Evolutionary conservation across 2,888 invertebrate species (phyloP), one percentile per base, ranked within the genome.

Genomic region (Noctua pronuba): DNA sequence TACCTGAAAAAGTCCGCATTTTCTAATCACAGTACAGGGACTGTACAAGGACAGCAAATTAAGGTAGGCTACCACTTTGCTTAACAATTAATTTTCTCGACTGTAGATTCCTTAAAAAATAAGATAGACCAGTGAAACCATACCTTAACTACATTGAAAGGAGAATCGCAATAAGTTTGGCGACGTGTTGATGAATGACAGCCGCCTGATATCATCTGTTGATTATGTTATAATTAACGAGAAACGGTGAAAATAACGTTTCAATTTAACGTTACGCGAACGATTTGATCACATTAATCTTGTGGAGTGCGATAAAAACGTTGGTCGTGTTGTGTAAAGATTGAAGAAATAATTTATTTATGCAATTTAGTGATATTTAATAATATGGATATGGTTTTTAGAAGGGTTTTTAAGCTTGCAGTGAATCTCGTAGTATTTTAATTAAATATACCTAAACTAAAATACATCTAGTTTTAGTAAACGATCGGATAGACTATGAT

Each of bases 231-330:
- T 72, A 84, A 84, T 81, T 77, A 84, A 84, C 73, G n/a, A 71
- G 81, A 69, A 74, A 83, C 60, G 72, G 78, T 74, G 44, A 81
- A 84, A 81, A 84, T 77, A 55, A 84, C 78, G 69, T 74, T 81
- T 81, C 60, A 69, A 77, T 84, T 81, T 69, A 79, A 84, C 67
- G 64, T 78, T 74, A 66, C 71, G 31, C n/a, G 65, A 60, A 66
- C 64, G 65, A 73, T 74, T 80, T 81, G 52, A 64, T 28, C 70
- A 55, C 60, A 83, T 84, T 49, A 71, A 83, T 77, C 71, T 71
- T 84, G 49, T 64, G 71, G 41, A 55, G 35, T 35, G 73, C 62
- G 49, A 79, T 60, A 60, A 62, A 83, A 44, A 55, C 24, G 38
- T 38, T 66, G 71, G 60, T 46, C 49, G 13, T 73, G 38, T 66